A percentile compares a stretch with the other conserved stretches of the same genome.
phyloP scores from a whole-genome alignment of 2,888 invertebrate genomes.

The Xestia ashworthii region DNA sequence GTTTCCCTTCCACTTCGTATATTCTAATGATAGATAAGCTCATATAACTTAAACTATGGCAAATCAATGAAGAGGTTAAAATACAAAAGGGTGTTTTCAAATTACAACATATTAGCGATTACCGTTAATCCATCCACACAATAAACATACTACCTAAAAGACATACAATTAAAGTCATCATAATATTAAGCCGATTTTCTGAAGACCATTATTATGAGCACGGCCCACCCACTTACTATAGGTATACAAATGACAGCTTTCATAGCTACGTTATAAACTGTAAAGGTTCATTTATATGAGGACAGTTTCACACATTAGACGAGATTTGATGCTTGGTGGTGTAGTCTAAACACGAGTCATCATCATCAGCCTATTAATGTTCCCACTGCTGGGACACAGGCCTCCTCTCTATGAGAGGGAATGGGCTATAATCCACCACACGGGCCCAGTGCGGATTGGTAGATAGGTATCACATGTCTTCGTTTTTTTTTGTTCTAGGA shows the following conservation, averaged over 20 bases:
- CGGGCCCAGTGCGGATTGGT: no score
- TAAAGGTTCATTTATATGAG: constrained; percentile 4
- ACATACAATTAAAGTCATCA: constrained; percentile 21
- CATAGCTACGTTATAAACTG: constrained; percentile 24
- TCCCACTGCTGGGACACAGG: no score
- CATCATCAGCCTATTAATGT: no score
- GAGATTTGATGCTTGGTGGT: no score
- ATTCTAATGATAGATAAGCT: no score
- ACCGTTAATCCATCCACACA: background rate
- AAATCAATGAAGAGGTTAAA: no score
- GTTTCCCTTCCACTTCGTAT: no score
- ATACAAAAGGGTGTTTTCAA: background rate
- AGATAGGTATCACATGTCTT: no score
- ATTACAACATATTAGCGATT: background rate
- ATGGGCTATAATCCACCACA: no score
- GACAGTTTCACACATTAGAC: background rate
- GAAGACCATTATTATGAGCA: background rate
- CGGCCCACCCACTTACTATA: constrained; percentile 31
- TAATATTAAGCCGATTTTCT: constrained; percentile 8
- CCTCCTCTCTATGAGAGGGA: no score
- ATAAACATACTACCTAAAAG: background rate
- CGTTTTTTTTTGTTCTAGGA: no score
- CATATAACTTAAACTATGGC: background rate
- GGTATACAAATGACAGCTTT: constrained; percentile 22
- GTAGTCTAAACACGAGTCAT: background rate